A percentile compares a stretch with the other conserved stretches of the same genome.
These are phyloP conservation scores for Saguinus imperator DNA, from an alignment of 2,113 vertebrate genomes.

Conservation along the genomic window DNA sequence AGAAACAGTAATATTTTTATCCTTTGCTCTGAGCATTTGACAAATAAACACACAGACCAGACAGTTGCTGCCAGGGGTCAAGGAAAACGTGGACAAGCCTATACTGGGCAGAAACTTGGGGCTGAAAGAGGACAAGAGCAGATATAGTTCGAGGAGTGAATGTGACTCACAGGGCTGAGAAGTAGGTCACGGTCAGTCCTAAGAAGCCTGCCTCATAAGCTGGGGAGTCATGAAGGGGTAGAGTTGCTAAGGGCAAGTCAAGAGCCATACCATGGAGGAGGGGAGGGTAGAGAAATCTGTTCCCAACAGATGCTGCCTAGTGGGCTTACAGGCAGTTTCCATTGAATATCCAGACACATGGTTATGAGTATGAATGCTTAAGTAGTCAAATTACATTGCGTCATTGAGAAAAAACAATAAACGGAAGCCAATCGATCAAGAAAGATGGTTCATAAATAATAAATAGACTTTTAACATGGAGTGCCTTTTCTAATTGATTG, in stretches of 20 bases:
- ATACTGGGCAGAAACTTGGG: neutral
- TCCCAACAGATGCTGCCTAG: neutral
- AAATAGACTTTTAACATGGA: neutral
- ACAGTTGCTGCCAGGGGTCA: neutral
- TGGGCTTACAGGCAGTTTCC: accelerated
- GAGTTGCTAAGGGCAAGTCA: neutral
- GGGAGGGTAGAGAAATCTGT: neutral
- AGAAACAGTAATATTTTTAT: neutral
- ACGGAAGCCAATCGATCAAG: slow-evolving; percentile 18
- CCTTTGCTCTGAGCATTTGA: neutral
- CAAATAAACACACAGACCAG: neutral
- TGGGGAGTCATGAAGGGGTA: neutral
- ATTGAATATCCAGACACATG: neutral
- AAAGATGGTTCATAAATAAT: slow-evolving; percentile 43
- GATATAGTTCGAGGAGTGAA: neutral
- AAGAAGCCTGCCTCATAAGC: neutral
- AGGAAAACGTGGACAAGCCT: no score
- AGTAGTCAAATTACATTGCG: neutral
- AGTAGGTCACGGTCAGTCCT: neutral
- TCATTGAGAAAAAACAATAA: slow-evolving; percentile 37
- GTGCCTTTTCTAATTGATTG: neutral
- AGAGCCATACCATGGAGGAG: neutral
- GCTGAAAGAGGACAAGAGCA: neutral
- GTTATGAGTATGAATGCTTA: neutral
- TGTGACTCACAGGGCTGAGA: neutral